Evolutionary conservation across 2,888 invertebrate genomes (phyloP).

Genomic region (Catocala fraxini): DNA sequence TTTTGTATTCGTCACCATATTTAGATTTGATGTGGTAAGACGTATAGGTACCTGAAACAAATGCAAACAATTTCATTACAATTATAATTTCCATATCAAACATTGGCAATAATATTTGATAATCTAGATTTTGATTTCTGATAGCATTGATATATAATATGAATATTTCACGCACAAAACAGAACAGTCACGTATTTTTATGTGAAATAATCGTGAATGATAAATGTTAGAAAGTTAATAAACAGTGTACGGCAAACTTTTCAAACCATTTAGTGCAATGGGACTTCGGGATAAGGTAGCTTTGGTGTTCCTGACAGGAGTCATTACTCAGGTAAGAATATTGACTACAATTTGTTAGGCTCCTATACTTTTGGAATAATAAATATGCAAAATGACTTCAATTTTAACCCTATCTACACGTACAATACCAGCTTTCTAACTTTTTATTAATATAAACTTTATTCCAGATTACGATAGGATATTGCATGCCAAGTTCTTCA

Average conservation of each 20-base stretch:
- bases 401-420: no score
- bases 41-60: constrained; percentile 33
- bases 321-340: constrained; percentile 61
- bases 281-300: constrained; percentile 65
- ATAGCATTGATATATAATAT: constrained; percentile 17
- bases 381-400: no score
- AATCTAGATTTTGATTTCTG: constrained; percentile 7
- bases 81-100: constrained; percentile 14
- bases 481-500: constrained; percentile 53
- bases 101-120: constrained; percentile 8
- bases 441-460: not conserved
- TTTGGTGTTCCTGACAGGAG: constrained; percentile 50
- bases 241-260: constrained; percentile 10
- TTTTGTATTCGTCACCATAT: not conserved
- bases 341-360: no score
- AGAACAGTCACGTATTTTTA: constrained; percentile 32
- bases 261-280: constrained; percentile 58
- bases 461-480: constrained; percentile 59
- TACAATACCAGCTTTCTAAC: not conserved
- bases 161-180: constrained; percentile 2
- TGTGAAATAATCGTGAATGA: constrained; percentile 14
- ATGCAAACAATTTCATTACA: constrained; percentile 11
- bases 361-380: no score
- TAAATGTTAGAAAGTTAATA: constrained; percentile 3
- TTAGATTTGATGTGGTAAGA: not conserved